Conservation (phyloP, 1,140 invertebrate genomes). For the Drosophila littoralis region DNA sequence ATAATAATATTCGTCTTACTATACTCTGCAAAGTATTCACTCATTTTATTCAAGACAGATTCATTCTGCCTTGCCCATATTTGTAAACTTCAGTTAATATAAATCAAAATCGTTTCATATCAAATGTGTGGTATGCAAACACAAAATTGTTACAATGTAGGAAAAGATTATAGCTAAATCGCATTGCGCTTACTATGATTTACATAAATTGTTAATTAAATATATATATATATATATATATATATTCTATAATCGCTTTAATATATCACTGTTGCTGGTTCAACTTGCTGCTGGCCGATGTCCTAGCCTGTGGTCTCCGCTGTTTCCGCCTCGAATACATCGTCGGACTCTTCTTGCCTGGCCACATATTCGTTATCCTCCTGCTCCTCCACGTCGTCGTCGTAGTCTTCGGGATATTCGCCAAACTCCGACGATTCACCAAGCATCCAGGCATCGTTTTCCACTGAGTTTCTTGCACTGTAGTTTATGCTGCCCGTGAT, state of each 20-base stretch:
- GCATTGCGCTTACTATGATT: conserved; percentile 62
- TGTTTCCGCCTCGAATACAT: conserved; percentile 65
- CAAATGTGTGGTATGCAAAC: conserved; percentile 28
- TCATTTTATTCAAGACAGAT: conserved; percentile 54
- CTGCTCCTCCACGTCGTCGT: conserved; percentile 45
- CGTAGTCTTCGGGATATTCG: conserved; percentile 64
- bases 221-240: conserved; percentile 51
- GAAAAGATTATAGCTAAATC: conserved; percentile 43
- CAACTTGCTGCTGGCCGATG: conserved; percentile 21
- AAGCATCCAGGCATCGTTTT: conserved; percentile 79
- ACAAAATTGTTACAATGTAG: conserved; percentile 18
- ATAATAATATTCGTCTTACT: conserved; percentile 30
- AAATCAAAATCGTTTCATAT: conserved; percentile 44
- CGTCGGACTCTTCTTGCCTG: conserved; percentile 69
- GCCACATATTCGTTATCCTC: conserved; percentile 31
- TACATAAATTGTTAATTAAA: conserved; percentile 62
- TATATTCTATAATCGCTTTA: conserved; percentile 60
- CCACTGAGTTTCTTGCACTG: conserved; percentile 75
- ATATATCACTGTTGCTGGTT: conserved; percentile 79
- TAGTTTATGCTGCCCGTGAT: conserved; percentile 66
- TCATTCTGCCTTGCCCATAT: conserved; percentile 32
- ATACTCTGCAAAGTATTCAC: conserved; percentile 32
- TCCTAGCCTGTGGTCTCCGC: conserved; percentile 49
- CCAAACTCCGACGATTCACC: conserved; percentile 73
- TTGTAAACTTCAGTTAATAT: conserved; percentile 45